phyloP scores from a whole-genome alignment of 53 echinoderm and acorn worm genomes.

The Pentamera pediparva region DNA sequence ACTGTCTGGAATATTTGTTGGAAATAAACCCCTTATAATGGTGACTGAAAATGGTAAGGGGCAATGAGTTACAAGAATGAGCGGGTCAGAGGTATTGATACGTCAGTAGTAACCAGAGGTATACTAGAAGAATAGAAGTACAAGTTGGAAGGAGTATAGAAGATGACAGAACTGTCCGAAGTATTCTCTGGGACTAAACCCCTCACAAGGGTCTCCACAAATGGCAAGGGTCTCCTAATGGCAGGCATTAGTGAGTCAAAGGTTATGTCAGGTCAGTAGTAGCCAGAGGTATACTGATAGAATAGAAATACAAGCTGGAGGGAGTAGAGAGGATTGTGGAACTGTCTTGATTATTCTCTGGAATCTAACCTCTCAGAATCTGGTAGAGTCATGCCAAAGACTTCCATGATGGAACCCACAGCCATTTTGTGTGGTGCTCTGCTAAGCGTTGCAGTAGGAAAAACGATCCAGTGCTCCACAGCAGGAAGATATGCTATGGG shows the following conservation, averaged over 20 bases:
- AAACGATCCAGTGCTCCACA: no score
- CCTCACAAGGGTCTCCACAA: constrained; percentile 76
- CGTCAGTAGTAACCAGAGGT: constrained; percentile 35
- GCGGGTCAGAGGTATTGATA: no score
- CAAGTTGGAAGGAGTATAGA: constrained; percentile 83
- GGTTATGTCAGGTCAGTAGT: no score
- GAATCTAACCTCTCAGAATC: constrained; percentile 83
- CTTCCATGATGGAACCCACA: no score
- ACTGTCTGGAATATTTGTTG: no score
- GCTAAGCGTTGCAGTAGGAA: no score
- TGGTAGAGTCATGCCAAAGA: no score
- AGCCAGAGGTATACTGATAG: constrained; percentile 50
- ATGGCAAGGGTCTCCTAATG: constrained; percentile 75
- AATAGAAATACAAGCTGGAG: constrained; percentile 83
- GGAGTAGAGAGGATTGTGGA: constrained; percentile 87
- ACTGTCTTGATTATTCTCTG: constrained; percentile 83
- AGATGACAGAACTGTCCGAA: constrained; percentile 83
- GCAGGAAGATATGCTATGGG: no score
- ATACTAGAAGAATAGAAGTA: constrained; percentile 72
- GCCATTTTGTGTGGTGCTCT: no score
- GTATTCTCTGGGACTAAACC: constrained; percentile 95
- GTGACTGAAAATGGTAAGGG: constrained; percentile 77
- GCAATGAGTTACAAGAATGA: no score
- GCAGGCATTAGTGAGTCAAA: no score
- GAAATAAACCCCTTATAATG: no score